These are phyloP conservation scores for Leucozona laternaria DNA, from an alignment of 2,888 invertebrate species.

Conservation along the genomic window DNA sequence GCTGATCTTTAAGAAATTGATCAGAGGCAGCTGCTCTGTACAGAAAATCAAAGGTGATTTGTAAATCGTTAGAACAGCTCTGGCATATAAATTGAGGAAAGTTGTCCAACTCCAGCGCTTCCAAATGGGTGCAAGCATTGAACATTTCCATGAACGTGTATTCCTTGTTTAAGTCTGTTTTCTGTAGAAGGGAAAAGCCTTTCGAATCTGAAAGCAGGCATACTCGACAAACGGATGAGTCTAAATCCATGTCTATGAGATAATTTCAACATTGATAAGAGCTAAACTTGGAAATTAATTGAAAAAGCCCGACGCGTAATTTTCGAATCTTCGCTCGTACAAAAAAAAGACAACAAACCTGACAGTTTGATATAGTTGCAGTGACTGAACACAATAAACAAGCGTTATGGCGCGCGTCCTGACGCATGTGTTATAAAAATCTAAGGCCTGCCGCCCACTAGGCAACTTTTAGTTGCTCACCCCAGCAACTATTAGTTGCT, in stretches of 20 bases:
- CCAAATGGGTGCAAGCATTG: constrained; percentile 52
- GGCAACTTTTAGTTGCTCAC: no score
- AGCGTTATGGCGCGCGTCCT: no score
- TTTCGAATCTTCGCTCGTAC: no score
- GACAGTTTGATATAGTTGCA: no score
- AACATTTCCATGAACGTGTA: constrained; percentile 63
- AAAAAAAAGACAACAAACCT: no score
- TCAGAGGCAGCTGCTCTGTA: constrained; percentile 46
- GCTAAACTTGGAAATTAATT: not conserved
- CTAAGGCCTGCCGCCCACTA: no score
- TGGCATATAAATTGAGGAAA: constrained; percentile 60
- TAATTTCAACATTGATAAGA: not conserved
- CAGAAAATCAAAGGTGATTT: constrained; percentile 41
- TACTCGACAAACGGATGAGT: constrained; percentile 44
- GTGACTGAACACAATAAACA: no score
- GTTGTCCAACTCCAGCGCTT: constrained; percentile 34
- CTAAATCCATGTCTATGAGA: constrained; percentile 42
- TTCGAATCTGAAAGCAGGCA: constrained; percentile 40
- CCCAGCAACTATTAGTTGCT: no score
- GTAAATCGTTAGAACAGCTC: constrained; percentile 47
- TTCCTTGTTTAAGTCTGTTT: constrained; percentile 24
- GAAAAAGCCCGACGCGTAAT: not conserved
- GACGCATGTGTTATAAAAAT: no score
- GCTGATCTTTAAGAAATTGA: constrained; percentile 17
- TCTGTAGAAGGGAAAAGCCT: constrained; percentile 14